Evolutionary conservation across 2,113 vertebrate species (phyloP).

Genomic region (Lutjanus erythropterus): DNA sequence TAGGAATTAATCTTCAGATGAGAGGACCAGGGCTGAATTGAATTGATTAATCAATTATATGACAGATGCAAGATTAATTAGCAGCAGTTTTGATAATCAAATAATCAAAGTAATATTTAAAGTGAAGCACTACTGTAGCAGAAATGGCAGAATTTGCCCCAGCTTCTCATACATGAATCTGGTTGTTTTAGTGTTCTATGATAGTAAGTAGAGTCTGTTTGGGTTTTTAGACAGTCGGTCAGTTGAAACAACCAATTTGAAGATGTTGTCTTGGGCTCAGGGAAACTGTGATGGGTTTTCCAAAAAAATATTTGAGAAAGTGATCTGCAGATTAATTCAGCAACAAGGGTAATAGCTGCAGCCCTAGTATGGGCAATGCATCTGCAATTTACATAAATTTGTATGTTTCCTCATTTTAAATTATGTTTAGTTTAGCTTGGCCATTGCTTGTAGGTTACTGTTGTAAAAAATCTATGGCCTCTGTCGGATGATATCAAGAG

Average conservation of each 20-base stretch:
- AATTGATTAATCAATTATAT: background rate
- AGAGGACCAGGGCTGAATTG: background rate
- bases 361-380: background rate
- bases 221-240: background rate
- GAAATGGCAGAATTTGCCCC: background rate
- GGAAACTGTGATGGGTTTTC: background rate
- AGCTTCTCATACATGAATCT: background rate
- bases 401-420: slow-evolving; percentile 5
- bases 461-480: background rate
- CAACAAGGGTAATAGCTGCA: background rate
- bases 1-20: background rate
- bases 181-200: background rate
- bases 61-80: background rate
- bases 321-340: background rate
- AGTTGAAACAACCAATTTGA: background rate
- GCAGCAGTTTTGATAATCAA: background rate
- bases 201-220: background rate
- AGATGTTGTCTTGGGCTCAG: background rate
- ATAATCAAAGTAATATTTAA: background rate
- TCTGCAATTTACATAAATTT: slow-evolving; percentile 14
- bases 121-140: background rate
- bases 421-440: slow-evolving; percentile 4
- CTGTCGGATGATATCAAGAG: slow-evolving; percentile 13
- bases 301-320: background rate
- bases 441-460: background rate